Evolutionary conservation across 2,888 invertebrate species (phyloP).

Genomic region (Parnassius apollo): DNA sequence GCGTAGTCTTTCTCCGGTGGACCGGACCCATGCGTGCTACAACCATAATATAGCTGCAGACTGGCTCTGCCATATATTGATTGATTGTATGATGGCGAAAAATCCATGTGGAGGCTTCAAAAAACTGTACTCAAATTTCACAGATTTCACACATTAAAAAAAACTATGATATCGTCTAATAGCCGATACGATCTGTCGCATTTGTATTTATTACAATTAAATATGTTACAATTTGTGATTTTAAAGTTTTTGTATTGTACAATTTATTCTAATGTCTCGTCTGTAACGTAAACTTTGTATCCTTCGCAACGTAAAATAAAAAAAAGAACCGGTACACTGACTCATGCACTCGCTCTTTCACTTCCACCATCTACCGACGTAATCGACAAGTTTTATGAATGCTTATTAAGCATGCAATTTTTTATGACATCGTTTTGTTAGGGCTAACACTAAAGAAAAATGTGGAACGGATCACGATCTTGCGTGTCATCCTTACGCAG

Average conservation of each 20-base stretch:
- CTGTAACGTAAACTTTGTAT: constrained; percentile 25
- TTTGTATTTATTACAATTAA: constrained; percentile 33
- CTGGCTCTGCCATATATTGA: too few species aligned
- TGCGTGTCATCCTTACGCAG: too few species aligned
- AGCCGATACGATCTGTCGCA: constrained; percentile 28
- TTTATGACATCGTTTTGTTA: constrained; percentile 45
- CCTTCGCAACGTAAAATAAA: constrained; percentile 17
- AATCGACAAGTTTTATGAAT: constrained; percentile 36
- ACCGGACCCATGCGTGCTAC: too few species aligned
- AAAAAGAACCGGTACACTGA: constrained; percentile 10
- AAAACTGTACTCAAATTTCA: too few species aligned
- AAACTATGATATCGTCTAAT: constrained; percentile 50
- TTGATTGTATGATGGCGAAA: too few species aligned
- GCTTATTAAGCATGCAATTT: constrained; percentile 58
- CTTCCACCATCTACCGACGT: constrained; percentile 12
- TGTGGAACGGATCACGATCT: too few species aligned
- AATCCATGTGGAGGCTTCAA: too few species aligned
- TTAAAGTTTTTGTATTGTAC: constrained; percentile 28
- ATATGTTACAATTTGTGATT: constrained; percentile 38
- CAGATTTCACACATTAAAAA: constrained; percentile 44
- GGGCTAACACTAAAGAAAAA: constrained; percentile 36
- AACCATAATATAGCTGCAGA: too few species aligned
- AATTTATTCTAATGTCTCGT: constrained; percentile 24
- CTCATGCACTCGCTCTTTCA: constrained; percentile 12
- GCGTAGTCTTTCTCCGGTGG: too few species aligned